Evolutionary conservation across 2,797 vertebrate genomes (phyloP).

Genomic region (Lacerta bilineata): DNA sequence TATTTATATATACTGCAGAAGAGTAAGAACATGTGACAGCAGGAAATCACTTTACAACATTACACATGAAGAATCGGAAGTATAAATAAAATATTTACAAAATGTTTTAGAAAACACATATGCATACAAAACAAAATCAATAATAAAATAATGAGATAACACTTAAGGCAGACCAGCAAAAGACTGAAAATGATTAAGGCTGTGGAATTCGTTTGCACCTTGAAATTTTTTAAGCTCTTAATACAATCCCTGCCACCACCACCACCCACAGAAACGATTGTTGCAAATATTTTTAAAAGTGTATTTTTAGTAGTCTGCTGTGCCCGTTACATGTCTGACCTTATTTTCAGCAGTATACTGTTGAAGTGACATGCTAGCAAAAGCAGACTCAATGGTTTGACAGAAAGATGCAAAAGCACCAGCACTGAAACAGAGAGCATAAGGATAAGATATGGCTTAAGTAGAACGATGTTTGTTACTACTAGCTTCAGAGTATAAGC

Average conservation of each 20-base stretch:
- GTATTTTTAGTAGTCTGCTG: conserved; percentile 65
- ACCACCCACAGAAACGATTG: conserved; percentile 7
- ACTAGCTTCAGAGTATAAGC: conserved; percentile 69
- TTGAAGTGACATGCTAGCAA: conserved; percentile 34
- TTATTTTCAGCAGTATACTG: conserved; percentile 15
- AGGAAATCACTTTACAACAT: conserved; percentile 80
- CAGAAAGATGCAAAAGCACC: conserved; percentile 82
- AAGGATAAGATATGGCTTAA: conserved; percentile 79
- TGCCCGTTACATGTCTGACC: conserved; percentile 6
- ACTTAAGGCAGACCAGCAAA: conserved; percentile 85
- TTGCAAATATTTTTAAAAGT: conserved; percentile 74
- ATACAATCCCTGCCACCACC: conserved; percentile 55
- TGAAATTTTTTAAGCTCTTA: conserved; percentile 79
- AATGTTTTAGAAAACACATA: conserved; percentile 80
- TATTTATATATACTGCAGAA: conserved; percentile 61
- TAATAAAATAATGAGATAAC: conserved; percentile 78
- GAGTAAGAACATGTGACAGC: conserved; percentile 76
- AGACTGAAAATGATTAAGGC: conserved; percentile 85
- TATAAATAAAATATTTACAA: conserved; percentile 84
- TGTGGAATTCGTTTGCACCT: conserved; percentile 83
- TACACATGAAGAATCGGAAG: conserved; percentile 76
- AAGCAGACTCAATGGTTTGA: conserved; percentile 53
- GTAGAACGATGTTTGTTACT: conserved; percentile 69
- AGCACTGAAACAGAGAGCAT: conserved; percentile 69
- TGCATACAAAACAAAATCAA: conserved; percentile 79